These are phyloP conservation scores for Siniperca knerii DNA, from an alignment of 2,113 vertebrate species.

Conservation along the genomic window DNA sequence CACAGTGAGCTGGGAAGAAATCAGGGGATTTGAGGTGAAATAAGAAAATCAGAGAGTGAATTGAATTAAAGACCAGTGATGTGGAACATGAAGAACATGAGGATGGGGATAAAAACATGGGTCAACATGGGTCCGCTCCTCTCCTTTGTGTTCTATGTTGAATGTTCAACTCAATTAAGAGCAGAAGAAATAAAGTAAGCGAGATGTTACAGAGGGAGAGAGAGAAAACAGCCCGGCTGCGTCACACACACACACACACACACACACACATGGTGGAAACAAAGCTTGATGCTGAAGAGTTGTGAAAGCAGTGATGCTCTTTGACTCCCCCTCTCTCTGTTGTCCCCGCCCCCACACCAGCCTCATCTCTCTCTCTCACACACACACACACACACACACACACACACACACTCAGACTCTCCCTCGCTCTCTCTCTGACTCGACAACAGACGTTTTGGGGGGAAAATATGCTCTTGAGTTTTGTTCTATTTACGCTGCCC, in stretches of 20 bases:
- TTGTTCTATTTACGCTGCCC: slow-evolving; percentile 49
- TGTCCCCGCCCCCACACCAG: background rate
- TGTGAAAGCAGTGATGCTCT: slow-evolving; percentile 51
- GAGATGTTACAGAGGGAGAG: slow-evolving; percentile 17
- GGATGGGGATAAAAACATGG: background rate
- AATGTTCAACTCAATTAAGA: slow-evolving; percentile 22
- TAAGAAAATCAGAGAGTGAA: background rate
- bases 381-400: background rate
- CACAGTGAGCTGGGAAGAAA: background rate
- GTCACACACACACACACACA: slow-evolving; percentile 26
- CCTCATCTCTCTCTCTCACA: background rate
- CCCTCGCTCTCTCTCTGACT: background rate
- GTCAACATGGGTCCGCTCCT: background rate
- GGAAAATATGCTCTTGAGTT: slow-evolving; percentile 41
- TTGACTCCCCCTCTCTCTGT: slow-evolving; percentile 4
- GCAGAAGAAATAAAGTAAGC: background rate
- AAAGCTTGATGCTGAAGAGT: slow-evolving; percentile 44
- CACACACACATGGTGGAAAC: slow-evolving; percentile 13
- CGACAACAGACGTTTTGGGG: slow-evolving; percentile 9
- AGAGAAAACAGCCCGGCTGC: slow-evolving; percentile 1
- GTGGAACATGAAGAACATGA: background rate
- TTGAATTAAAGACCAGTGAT: background rate
- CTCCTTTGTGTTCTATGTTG: background rate
- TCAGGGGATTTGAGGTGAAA: background rate
- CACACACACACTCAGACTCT: too few species aligned